Base-by-base conservation (phyloP, 2,113 vertebrate species). In the Candoia aspera region DNA sequence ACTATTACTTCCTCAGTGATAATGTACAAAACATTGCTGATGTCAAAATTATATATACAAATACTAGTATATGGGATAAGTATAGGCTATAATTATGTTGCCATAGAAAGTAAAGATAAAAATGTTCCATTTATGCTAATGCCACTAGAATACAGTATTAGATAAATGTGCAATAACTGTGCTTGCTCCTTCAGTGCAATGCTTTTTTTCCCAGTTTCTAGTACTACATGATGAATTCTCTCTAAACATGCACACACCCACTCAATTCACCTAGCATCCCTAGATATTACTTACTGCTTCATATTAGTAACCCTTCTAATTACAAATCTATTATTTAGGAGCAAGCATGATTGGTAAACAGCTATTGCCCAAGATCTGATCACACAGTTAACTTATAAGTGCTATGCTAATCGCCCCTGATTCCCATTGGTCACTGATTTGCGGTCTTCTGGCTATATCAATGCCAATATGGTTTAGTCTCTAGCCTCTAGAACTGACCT, bases 61-160 rank as follows among this genome's bases (percentile, higher is more conserved):
- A 59, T 87, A 58, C 33, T 59, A 37, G 9, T 24, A 29, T 87
- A 59, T 59, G 37, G 86, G 19, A 2, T 42, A 87, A 60, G 33
- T 87, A 46, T 9, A 42, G 57, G 58, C 19, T 60, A 59, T 23
- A 46, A 59, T 60, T 58, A 87, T 60, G 57, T 87, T 87, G 86
- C 21, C 55, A 87, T 42, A 60, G 57, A 87, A 87, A 87, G 60
- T 87, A 59, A 87, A 59, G 24, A 87, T 87, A 59, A 24, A 87
- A 87, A 87, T 60, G 21, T 37, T 87, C 33, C 19, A 37, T 33
- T 58, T 60, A 58, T 23, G 19, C 24, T 87, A 87, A 87, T 59
- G 4, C 33, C 21, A 87, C 86, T 87, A 6, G 58, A 33, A 87
- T 60, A 58, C 58, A 58, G 12, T 37, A 87, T 15, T 58, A 12